phyloP scores from a whole-genome alignment of 1,140 invertebrate species.

The Pseudomyrmex cubaensis region DNA sequence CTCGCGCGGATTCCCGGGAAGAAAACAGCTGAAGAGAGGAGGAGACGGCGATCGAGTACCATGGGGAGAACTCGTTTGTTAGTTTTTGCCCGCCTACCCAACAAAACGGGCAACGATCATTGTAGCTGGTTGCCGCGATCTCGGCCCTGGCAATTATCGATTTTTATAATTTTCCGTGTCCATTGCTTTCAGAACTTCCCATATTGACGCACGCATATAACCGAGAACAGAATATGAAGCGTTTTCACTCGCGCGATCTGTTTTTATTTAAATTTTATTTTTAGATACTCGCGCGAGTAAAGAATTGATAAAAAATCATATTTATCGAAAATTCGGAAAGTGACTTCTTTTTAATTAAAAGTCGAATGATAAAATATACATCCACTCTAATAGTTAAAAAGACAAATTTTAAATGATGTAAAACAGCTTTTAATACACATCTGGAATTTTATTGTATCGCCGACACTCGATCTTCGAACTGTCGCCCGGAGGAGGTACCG shows the following conservation, averaged over 20 bases:
- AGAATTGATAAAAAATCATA: too few species aligned
- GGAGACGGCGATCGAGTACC: slow-evolving; percentile 60
- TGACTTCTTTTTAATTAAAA: too few species aligned
- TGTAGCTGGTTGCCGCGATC: slow-evolving; percentile 45
- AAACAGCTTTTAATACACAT: slow-evolving; percentile 32
- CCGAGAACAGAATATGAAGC: background rate
- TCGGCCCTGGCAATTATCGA: slow-evolving; percentile 71
- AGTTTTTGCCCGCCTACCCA: slow-evolving; percentile 76
- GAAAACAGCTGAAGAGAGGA: slow-evolving; percentile 43
- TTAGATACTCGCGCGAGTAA: too few species aligned
- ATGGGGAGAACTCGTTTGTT: slow-evolving; percentile 79
- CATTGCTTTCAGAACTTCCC: slow-evolving; percentile 21
- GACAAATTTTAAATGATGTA: slow-evolving; percentile 21
- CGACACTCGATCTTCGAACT: slow-evolving; percentile 59
- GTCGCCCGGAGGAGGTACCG: slow-evolving; percentile 55
- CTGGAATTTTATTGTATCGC: slow-evolving; percentile 33
- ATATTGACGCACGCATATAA: background rate
- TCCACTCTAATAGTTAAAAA: background rate
- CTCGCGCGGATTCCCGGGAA: slow-evolving; percentile 39
- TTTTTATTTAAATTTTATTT: background rate
- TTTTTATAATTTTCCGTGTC: slow-evolving; percentile 76
- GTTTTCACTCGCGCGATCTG: background rate
- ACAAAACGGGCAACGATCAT: slow-evolving; percentile 50
- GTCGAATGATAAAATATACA: background rate
- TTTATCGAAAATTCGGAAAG: too few species aligned